Evolutionary conservation across 2,888 invertebrate genomes (phyloP).

Genomic region (Pachliopta kotzebuea): DNA sequence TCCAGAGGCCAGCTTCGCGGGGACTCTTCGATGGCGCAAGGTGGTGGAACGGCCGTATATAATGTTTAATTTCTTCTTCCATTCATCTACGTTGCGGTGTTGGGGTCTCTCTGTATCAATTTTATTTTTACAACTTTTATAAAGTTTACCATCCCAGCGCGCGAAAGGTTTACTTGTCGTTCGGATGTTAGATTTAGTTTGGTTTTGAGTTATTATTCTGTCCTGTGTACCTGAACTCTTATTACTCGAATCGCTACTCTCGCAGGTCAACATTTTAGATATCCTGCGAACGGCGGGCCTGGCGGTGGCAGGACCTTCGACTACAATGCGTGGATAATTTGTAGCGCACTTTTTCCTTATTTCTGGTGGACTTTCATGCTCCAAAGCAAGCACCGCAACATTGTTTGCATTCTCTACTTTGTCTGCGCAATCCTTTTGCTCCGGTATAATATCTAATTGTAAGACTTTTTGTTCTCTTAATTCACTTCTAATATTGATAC

Average conservation of each 20-base stretch:
- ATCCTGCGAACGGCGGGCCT: conserved; percentile 47
- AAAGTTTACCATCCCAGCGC: conserved; percentile 27
- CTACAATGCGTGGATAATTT: conserved; percentile 24
- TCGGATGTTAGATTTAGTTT: conserved; percentile 30
- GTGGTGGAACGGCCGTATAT: conserved; percentile 53
- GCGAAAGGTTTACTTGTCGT: conserved; percentile 4
- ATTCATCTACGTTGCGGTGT: conserved; percentile 54
- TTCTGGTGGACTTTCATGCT: conserved; percentile 41
- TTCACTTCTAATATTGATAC: conserved; percentile 74
- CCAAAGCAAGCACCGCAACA: conserved; percentile 54
- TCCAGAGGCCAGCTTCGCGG: conserved; percentile 16
- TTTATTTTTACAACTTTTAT: conserved; percentile 39
- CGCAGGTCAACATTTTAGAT: conserved; percentile 60
- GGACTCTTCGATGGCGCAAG: conserved; percentile 28
- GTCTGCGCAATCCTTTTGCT: conserved; percentile 38
- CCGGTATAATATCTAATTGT: conserved; percentile 71
- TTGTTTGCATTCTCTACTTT: conserved; percentile 41
- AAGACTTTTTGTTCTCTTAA: conserved; percentile 74
- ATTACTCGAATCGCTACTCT: conserved; percentile 63
- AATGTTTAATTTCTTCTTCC: conserved; percentile 61
- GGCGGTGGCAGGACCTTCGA: conserved; percentile 3
- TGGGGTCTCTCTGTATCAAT: conserved; percentile 36
- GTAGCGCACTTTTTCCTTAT: background rate
- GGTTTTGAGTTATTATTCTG: conserved; percentile 42
- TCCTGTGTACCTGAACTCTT: conserved; percentile 52